Evolutionary conservation across 2,113 vertebrate genomes (phyloP), one percentile per base, ranked within the genome.

Genomic region (Chaetura pelagica): DNA sequence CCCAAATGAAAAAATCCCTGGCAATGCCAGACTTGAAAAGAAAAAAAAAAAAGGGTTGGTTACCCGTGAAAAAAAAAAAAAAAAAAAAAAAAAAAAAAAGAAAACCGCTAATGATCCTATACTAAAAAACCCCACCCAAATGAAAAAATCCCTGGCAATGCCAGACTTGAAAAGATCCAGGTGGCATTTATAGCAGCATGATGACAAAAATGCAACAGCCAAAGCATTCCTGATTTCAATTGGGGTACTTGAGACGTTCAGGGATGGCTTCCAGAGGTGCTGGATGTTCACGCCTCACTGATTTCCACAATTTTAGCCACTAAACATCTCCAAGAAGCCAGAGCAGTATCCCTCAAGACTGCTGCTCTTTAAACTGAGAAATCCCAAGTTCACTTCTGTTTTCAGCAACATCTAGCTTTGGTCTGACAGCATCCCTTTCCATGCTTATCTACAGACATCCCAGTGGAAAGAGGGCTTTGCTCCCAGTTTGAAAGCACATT

Each of bases 401-500:
- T 84, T 63, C 46, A 59, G 58, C 32, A 67, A 67, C 12, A 44
- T 27, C 55, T 54, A 64, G 23, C n/a, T 87, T 74, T 54, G 51
- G 10, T 49, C 55, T 34, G 51, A 22, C 27, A 49, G n/a, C 5
- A 49, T 27, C 59, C 46, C 54, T n/a, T 34, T 27, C 51, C 46
- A 30, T 2, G 7, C n/a, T 48, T 32, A 12, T 12, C 8, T 3
- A 7, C 38, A 26, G 4, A 10, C 17, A 30, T 5, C 23, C 40
- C 11, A 49, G 12, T 10, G 15, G 20, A 83, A 44, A 48, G 8
- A 40, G 32, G 29, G 7, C 68, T 90, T 35, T 1, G 4, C 22
- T 30, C 12, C 27, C 1, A 2, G 4, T 58, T 84, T n/a, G 0
- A 0, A 49, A 42, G 29, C 9, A 19, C 21, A 11, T 18, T 62